These are phyloP conservation scores for Myrmecophaga tridactyla DNA, from an alignment of 2,113 vertebrate species.

Conservation along the genomic window DNA sequence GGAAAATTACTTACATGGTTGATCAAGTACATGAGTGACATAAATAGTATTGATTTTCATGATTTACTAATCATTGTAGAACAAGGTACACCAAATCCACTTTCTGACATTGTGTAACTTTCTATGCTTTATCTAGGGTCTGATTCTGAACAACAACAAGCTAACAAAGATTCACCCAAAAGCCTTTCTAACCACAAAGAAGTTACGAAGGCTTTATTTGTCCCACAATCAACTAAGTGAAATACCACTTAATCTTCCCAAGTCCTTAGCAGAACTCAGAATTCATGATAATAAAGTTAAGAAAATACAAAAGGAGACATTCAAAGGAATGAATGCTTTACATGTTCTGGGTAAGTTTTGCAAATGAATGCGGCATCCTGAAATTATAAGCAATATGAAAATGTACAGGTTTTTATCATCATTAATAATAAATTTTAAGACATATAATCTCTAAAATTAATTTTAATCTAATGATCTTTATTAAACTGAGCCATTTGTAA, in stretches of 20 bases:
- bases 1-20: neutral
- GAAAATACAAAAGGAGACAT: conserved; percentile 91
- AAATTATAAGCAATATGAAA: conserved; percentile 37
- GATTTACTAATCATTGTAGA: neutral
- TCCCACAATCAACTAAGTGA: conserved; percentile 95
- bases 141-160: conserved; percentile 97
- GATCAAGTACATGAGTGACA: neutral
- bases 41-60: neutral
- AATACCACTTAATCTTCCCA: conserved; percentile 93
- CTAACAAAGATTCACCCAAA: conserved; percentile 95
- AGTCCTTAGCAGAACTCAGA: conserved; percentile 91
- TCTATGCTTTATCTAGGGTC: conserved; percentile 83
- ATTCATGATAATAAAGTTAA: conserved; percentile 96
- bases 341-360: conserved; percentile 93
- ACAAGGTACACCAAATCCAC: neutral
- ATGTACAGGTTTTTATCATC: neutral
- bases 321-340: conserved; percentile 93
- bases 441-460: conserved; percentile 27
- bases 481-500: conserved; percentile 22
- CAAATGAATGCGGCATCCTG: neutral
- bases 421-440: neutral
- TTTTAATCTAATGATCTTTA: conserved; percentile 15
- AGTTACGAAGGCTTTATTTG: conserved; percentile 91
- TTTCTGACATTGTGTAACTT: neutral
- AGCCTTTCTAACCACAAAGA: conserved; percentile 91